phyloP scores from a whole-genome alignment of 2,113 vertebrate species.

The Percopsis transmontana region DNA sequence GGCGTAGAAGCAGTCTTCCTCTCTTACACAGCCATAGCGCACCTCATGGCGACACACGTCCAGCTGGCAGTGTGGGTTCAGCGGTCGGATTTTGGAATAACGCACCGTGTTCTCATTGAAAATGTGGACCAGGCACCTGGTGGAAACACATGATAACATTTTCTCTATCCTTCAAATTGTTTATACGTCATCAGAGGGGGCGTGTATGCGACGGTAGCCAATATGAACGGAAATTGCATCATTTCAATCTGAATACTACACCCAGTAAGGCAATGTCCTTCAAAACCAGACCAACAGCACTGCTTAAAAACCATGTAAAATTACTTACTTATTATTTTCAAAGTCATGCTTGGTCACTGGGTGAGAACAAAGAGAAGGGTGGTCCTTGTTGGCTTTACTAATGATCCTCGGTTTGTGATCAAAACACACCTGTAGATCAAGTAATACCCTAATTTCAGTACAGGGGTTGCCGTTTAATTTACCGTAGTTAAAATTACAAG shows the following conservation, averaged over 20 bases:
- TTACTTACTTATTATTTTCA: conserved; percentile 93
- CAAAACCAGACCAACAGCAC: background rate
- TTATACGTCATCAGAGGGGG: background rate
- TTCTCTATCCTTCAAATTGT: background rate
- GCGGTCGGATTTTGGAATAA: conserved; percentile 91
- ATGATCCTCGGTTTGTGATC: conserved; percentile 99
- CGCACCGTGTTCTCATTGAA: conserved; percentile 89
- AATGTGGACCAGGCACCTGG: conserved; percentile 97
- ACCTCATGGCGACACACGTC: conserved; percentile 96
- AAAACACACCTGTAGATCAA: conserved; percentile 89
- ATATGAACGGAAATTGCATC: background rate
- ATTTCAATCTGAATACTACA: background rate
- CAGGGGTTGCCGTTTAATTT: too few relatives aligned
- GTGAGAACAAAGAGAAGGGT: conserved; percentile 89
- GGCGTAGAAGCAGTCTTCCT: conserved; percentile 94
- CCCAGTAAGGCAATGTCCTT: background rate
- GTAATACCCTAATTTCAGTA: conserved; percentile 27
- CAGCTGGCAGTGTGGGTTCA: conserved; percentile 81
- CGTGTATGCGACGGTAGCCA: background rate
- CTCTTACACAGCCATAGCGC: conserved; percentile 90
- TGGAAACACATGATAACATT: background rate
- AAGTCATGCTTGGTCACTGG: conserved; percentile 91
- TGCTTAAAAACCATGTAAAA: background rate
- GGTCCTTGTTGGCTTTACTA: conserved; percentile 95
- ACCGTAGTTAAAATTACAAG: too few relatives aligned